Base-by-base conservation (phyloP, 2,113 vertebrate species). In the Acinonyx jubatus region DNA sequence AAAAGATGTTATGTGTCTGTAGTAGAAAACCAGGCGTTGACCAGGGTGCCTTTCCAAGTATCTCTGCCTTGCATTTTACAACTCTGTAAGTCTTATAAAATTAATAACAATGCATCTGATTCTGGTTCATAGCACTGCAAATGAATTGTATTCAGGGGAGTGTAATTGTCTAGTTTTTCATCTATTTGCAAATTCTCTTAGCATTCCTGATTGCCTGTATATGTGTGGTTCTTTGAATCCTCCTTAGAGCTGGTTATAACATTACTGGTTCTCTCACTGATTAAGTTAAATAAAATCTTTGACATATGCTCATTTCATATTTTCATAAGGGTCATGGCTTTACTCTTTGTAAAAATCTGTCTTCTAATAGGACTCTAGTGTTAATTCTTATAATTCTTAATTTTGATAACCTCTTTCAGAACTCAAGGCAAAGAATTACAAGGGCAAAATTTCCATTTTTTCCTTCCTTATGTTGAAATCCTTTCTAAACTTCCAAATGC, bases 351-450 rank as follows among this genome's bases (percentile, higher is more conserved):
- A 74, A 95, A 95, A 86, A 88, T 71, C 4, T 27, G 65, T 82
- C 48, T 45, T 83, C 90, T 95, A 94, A 48, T 88, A 33, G 83
- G 45, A 95, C 79, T 66, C 81, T 81, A 45, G 36, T 71, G 19
- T 88, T 12, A 84, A 94, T 92, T 95, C 83, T 57, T 61, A 7
- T 50, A 57, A 76, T 88, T 69, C 41, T 95, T 79, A 84, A 90
- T 86, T 92, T 95, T 81, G 74, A 80, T 89, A 90, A 84, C 36
- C 13, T 94, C 38, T 33, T 27, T 91, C 13, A 96, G 50, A 96
- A 69, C 14, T 83, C 89, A 82, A 82, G 41, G 10, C 21, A 93
- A 94, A 45, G 16, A 95, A 78, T 71, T 21, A 57, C 5, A 87
- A 78, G 25, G 83, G 78, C 65, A 97, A 74, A 89, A 10, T 96